Base-by-base conservation (phyloP, 2,113 vertebrate species). In the Ceratotherium simum region DNA sequence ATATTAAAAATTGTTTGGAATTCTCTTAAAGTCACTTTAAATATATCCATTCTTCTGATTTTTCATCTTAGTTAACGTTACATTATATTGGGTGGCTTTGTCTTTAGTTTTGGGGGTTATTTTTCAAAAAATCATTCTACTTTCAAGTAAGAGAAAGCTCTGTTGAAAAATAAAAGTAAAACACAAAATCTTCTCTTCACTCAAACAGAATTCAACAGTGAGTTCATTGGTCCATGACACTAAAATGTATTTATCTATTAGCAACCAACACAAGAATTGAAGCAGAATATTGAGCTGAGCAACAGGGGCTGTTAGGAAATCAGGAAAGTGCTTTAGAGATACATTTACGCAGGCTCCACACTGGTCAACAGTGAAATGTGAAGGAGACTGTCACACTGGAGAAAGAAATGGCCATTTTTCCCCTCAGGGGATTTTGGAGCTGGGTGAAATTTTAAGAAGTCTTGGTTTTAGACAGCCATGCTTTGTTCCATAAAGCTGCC, bases 131-230 rank as follows among this genome's bases (percentile, higher is more conserved):
- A 3, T n/a, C 62, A 76, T n/a, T 46, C 76, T 91, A 27, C 69
- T 91, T 91, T 82, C 51, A 54, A 46, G 12, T 42, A 84, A 83
- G 29, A 97, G 29, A 79, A 27, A 58, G 2, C 39, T 31, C 33
- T 48, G 42, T 14, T 67, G 36, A 56, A 83, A 96, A 90, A 69
- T 42, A 14, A 65, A 84, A 92, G 69, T 8, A 72, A 86, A 93
- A 67, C 17, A 17, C 31, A 91, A 13, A 18, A 8, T 62, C 7
- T 62, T n/a, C 58, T 48, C 16, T 67, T 56, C 72, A 80, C 39
- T 81, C 20, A 23, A 1, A 67, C 29, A 56, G 25, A 82, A 46
- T 78, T 76, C 36, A 73, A n/a, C 56, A 89, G 2, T 80, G 56
- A 83, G 25, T n/a, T 39, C 33, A 11, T 42, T 65, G 17, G 65